Evolutionary conservation across 2,797 vertebrate species (phyloP), one percentile per base, ranked within the genome.

Genomic region (Characodon lateralis): DNA sequence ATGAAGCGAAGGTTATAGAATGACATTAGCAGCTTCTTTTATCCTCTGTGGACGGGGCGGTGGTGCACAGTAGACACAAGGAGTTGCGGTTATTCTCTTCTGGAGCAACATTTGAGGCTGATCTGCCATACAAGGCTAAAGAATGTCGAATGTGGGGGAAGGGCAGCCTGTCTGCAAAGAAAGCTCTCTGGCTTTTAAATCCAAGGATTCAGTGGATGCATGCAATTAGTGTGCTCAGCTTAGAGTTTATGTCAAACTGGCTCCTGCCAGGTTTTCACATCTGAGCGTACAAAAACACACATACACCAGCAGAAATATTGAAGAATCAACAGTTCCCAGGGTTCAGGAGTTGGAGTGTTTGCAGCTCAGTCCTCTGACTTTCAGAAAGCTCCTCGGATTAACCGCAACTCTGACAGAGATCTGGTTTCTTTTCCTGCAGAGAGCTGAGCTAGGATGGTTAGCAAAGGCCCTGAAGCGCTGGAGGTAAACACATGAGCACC

Each of bases 121-220:
- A 88, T 91, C 86, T 89, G 78, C 92, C 93, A 77, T 94, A 94
- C 91, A 94, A 91, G 93, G 93, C 87, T 78, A 88, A 92, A 90
- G 94, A 94, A 95, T 94, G 91, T 89, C 68, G 92, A 90, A 83
- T 76, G 91, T 82, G 84, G 88, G 83, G 82, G 83, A 69, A 83
- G 85, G 88, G 80, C 66, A 41, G 78, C 76, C 72, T 80, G 82
- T 58, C 77, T 12, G 56, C 59, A 78, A 79, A 85, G 78, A 78
- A 28, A 71, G 26, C 77, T 83, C 26, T 24, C 81, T 79, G 58
- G 13, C 79, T 66, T 79, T 76, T 16, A 14, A 76, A 66, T 85
- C 78, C 63, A 73, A 43, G 48, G 43, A 74, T 26, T 70, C 13
- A 70, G 66, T 69, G 66, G 41, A 69, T 50, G 56, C 69, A 50